Evolutionary conservation across 2,113 vertebrate genomes (phyloP).

Genomic region (Oryzias woworae): DNA sequence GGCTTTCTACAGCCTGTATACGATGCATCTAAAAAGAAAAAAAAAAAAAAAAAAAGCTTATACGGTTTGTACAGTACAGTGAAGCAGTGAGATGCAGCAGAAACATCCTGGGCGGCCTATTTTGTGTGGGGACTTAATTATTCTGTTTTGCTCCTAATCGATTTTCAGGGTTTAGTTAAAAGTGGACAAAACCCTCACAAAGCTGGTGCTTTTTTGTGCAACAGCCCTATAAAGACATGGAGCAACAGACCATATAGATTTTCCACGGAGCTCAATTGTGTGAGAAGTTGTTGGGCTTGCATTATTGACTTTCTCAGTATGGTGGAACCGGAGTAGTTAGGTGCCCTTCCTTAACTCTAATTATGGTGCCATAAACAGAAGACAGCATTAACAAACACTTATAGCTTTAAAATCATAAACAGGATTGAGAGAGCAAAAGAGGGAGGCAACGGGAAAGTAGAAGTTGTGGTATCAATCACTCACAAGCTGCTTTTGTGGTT

Average conservation of each 20-base stretch:
- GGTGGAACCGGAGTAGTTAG: constrained; percentile 89
- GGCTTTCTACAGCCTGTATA: constrained; percentile 69
- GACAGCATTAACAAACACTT: constrained; percentile 88
- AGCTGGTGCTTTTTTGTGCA: constrained; percentile 80
- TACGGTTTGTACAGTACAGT: neutral
- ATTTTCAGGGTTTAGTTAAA: constrained; percentile 75
- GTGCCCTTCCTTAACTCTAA: constrained; percentile 93
- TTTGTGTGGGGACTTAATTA: constrained; percentile 53
- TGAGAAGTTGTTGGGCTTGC: constrained; percentile 98
- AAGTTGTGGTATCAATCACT: constrained; percentile 70
- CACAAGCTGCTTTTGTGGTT: constrained; percentile 75
- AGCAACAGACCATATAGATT: constrained; percentile 89
- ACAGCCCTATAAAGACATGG: constrained; percentile 80
- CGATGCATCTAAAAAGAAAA: constrained; percentile 66
- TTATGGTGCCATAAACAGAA: constrained; percentile 92
- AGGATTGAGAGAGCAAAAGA: constrained; percentile 74
- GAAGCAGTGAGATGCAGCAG: neutral
- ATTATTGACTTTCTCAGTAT: constrained; percentile 92
- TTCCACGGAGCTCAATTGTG: constrained; percentile 92
- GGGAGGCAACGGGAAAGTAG: constrained; percentile 57
- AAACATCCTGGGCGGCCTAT: constrained; percentile 43
- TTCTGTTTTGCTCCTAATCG: constrained; percentile 61
- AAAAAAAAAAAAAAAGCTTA: neutral
- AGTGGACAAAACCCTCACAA: constrained; percentile 69
- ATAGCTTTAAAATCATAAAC: constrained; percentile 69